These are phyloP conservation scores for Teleogryllus occipitalis DNA, from an alignment of 1,140 invertebrate genomes.

Conservation along the genomic window DNA sequence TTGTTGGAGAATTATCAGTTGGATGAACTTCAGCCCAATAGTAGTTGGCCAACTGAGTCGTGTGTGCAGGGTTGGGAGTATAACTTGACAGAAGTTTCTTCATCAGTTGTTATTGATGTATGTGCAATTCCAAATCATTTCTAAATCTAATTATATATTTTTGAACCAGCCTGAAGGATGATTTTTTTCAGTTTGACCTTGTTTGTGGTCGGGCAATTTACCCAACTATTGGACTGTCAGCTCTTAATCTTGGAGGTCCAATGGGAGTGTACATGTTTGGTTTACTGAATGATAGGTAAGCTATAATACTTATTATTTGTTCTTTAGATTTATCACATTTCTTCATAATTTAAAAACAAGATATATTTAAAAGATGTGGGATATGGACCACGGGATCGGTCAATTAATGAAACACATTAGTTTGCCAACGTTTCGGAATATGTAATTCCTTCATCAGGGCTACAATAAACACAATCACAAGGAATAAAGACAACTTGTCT, in stretches of 20 bases:
- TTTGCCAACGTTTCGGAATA: too few species aligned
- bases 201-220: conserved; percentile 78
- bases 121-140: conserved; percentile 28
- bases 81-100: conserved; percentile 53
- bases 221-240: conserved; percentile 72
- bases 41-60: conserved; percentile 51
- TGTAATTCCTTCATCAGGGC: too few species aligned
- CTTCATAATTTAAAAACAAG: neutral
- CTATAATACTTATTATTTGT: conserved; percentile 16
- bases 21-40: conserved; percentile 39
- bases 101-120: conserved; percentile 77
- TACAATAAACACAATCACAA: too few species aligned
- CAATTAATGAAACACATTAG: too few species aligned
- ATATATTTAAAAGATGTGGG: neutral
- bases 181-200: conserved; percentile 67
- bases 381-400: too few species aligned
- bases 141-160: neutral
- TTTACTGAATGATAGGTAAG: conserved; percentile 65
- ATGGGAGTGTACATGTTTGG: conserved; percentile 81
- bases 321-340: neutral
- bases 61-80: conserved; percentile 77
- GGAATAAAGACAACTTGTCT: too few species aligned
- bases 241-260: conserved; percentile 73
- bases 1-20: conserved; percentile 34
- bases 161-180: neutral